phyloP scores from a whole-genome alignment of 2,888 invertebrate species.

The Cerastoderma edule region DNA sequence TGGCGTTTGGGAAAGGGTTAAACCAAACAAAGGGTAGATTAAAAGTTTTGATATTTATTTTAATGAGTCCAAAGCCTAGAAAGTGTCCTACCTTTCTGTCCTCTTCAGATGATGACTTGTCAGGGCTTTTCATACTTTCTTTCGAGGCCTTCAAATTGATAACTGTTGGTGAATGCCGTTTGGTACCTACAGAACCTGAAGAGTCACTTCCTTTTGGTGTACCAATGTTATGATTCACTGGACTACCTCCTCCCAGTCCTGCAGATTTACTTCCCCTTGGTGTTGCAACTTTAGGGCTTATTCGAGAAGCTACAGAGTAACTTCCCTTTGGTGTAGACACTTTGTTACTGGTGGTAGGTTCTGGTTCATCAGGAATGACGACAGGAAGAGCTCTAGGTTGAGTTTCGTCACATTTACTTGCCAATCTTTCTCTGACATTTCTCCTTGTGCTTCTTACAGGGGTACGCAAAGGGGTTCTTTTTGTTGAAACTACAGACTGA shows the following conservation, averaged over 20 bases:
- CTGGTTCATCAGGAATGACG: constrained; percentile 1
- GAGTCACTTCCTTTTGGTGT: too few relatives aligned
- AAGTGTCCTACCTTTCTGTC: constrained; percentile 43
- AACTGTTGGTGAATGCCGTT: constrained; percentile 11
- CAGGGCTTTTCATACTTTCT: constrained; percentile 30
- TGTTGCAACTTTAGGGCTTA: neutral
- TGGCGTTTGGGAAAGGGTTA: too few relatives aligned
- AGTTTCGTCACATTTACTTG: neutral
- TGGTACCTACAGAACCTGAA: neutral
- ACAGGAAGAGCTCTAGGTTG: neutral
- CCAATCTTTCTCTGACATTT: constrained; percentile 25
- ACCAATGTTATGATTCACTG: too few relatives aligned
- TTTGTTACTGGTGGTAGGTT: neutral
- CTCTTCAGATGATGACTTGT: constrained; percentile 40
- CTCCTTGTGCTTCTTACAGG: constrained; percentile 54
- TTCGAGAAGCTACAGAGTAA: neutral
- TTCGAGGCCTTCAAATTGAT: constrained; percentile 4
- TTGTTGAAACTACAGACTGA: constrained; percentile 64
- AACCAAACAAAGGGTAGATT: too few relatives aligned
- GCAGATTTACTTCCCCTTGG: constrained; percentile 9
- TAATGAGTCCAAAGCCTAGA: too few relatives aligned
- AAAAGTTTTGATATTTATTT: too few relatives aligned
- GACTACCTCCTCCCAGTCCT: too few relatives aligned
- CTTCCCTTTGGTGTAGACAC: neutral
- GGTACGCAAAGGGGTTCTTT: constrained; percentile 59